phyloP scores from a whole-genome alignment of 2,888 invertebrate species.

The Hirtodrosophila duncani region DNA sequence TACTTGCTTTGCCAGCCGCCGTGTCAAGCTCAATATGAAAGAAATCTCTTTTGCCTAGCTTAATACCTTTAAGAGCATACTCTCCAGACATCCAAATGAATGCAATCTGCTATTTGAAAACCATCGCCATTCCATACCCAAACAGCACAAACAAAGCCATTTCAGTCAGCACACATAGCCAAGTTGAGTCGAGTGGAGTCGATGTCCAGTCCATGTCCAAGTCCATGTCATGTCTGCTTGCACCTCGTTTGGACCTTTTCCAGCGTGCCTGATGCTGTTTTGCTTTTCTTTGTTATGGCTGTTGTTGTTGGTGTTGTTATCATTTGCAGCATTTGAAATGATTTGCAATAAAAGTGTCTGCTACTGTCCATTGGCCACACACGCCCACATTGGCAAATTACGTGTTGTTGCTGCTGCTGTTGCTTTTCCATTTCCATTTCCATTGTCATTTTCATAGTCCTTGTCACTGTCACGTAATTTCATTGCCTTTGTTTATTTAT shows the following conservation, averaged over 20 bases:
- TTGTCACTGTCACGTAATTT: constrained; percentile 65
- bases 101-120: too few relatives aligned
- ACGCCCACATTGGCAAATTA: constrained; percentile 69
- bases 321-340: constrained; percentile 74
- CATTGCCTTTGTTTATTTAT: constrained; percentile 53
- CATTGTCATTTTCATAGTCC: constrained; percentile 45
- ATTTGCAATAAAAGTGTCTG: constrained; percentile 73
- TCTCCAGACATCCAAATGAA: too few relatives aligned
- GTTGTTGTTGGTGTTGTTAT: constrained; percentile 47
- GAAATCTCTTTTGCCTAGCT: too few relatives aligned
- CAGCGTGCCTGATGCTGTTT: too few relatives aligned
- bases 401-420: constrained; percentile 36
- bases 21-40: too few relatives aligned
- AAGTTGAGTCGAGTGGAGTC: too few relatives aligned
- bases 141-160: too few relatives aligned
- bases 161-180: too few relatives aligned
- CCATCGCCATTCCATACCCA: too few relatives aligned
- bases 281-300: constrained; percentile 14
- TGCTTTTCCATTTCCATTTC: constrained; percentile 7
- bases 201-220: constrained; percentile 30
- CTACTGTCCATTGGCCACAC: constrained; percentile 62
- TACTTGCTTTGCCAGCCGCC: too few relatives aligned
- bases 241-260: constrained; percentile 29
- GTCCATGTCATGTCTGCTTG: constrained; percentile 53
- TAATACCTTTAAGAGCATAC: too few relatives aligned